These are phyloP conservation scores for Serranus cabrilla DNA, from an alignment of 2,797 vertebrate genomes.

Conservation along the genomic window DNA sequence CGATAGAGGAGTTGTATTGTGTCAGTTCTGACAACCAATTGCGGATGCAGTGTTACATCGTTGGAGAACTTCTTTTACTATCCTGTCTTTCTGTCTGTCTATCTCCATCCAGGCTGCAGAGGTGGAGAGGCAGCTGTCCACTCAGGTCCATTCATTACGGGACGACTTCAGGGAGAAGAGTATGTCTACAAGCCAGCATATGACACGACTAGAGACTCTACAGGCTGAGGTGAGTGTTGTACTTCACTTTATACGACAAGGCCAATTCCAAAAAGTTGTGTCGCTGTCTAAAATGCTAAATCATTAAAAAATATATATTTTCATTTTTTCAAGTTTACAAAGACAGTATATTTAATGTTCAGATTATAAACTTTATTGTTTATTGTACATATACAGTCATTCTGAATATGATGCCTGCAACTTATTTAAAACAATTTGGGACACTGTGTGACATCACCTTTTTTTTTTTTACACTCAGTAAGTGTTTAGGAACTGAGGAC, in stretches of 20 bases:
- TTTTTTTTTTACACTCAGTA: too few relatives aligned
- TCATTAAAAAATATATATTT: too few relatives aligned
- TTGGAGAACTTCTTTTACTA: background rate
- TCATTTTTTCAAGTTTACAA: too few relatives aligned
- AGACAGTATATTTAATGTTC: too few relatives aligned
- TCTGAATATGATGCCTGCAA: too few relatives aligned
- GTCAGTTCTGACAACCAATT: background rate
- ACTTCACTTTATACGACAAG: background rate
- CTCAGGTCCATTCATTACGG: slow-evolving; percentile 95
- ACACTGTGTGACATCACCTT: too few relatives aligned
- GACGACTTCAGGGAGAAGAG: slow-evolving; percentile 97
- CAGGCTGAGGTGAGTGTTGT: slow-evolving; percentile 92
- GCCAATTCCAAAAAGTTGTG: too few relatives aligned
- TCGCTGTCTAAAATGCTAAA: too few relatives aligned
- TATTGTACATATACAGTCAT: too few relatives aligned
- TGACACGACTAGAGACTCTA: slow-evolving; percentile 93
- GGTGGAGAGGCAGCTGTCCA: slow-evolving; percentile 95
- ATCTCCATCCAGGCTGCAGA: slow-evolving; percentile 91
- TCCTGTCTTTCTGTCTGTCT: slow-evolving; percentile 9
- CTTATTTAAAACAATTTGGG: too few relatives aligned
- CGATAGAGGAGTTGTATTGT: background rate
- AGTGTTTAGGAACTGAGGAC: too few relatives aligned
- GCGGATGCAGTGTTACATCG: background rate
- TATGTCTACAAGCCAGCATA: slow-evolving; percentile 94
- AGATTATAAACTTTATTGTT: too few relatives aligned